Conservation (phyloP, 2,888 invertebrate genomes). For the Panzeria rudis region DNA sequence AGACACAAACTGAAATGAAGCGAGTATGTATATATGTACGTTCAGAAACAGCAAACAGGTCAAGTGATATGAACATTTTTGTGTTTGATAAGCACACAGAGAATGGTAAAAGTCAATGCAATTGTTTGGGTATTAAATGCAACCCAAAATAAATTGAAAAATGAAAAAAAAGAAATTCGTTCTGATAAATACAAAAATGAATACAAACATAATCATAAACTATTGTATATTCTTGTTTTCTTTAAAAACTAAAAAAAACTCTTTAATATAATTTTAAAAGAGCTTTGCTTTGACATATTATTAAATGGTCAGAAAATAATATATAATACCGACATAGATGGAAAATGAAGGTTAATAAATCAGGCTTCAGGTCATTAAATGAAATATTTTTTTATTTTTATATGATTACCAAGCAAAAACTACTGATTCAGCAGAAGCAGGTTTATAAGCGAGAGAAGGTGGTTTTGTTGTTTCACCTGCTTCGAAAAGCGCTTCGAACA, state of each 20-base stretch:
- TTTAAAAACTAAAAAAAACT: background rate
- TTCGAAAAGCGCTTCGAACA: too few relatives aligned
- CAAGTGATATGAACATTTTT: conserved; percentile 40
- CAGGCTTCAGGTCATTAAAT: too few relatives aligned
- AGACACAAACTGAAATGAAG: conserved; percentile 2
- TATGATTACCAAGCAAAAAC: too few relatives aligned
- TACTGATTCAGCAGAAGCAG: too few relatives aligned
- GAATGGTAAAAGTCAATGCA: conserved; percentile 48
- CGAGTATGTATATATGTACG: background rate
- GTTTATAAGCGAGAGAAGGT: too few relatives aligned
- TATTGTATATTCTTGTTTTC: background rate
- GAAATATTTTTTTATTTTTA: too few relatives aligned
- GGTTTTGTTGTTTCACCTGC: too few relatives aligned
- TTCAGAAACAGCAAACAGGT: conserved; percentile 21
- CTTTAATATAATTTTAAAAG: too few relatives aligned
- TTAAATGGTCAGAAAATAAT: too few relatives aligned
- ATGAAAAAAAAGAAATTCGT: background rate
- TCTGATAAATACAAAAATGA: background rate
- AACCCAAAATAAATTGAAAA: conserved; percentile 45
- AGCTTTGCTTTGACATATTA: too few relatives aligned
- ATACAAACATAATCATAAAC: background rate
- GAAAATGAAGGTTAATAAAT: too few relatives aligned
- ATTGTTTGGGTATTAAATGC: conserved; percentile 49
- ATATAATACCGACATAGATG: too few relatives aligned
- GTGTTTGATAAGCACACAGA: conserved; percentile 30